Percentiles rank a stretch among this genome's conserved stretches.
Evolutionary conservation across 2,888 invertebrate species (phyloP).

Genomic region (Bugulina stolonifera): DNA sequence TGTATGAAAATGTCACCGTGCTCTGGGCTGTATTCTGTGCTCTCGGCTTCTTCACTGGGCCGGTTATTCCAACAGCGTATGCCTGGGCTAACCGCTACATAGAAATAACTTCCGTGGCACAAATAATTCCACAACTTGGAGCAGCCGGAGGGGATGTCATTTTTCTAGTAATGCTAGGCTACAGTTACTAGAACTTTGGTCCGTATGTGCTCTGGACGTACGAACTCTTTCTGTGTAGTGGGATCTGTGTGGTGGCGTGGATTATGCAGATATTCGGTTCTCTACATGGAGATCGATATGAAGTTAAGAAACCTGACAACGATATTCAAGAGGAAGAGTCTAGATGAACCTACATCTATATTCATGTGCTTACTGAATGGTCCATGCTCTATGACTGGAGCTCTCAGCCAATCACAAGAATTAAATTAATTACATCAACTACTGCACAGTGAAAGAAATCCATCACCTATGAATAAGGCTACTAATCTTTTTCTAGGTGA

Average conservation of each 20-base stretch:
- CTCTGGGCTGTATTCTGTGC: constrained; percentile 35
- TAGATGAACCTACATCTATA: no score
- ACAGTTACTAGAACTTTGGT: constrained; percentile 8
- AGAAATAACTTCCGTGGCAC: constrained; percentile 29
- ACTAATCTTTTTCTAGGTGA: no score
- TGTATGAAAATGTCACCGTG: constrained; percentile 30
- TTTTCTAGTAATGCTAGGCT: not conserved
- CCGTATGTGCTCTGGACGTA: not conserved
- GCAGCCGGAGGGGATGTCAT: not conserved
- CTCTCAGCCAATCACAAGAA: no score
- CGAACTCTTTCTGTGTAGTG: not conserved
- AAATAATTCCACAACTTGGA: constrained; percentile 4
- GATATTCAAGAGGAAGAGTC: no score
- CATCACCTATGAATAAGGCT: no score
- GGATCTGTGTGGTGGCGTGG: not conserved
- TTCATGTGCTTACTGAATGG: no score
- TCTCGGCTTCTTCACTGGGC: constrained; percentile 35
- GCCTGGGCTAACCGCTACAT: constrained; percentile 37
- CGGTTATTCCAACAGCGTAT: constrained; percentile 35
- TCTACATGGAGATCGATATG: constrained; percentile 17
- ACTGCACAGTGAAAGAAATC: no score
- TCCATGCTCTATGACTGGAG: no score
- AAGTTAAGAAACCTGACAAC: no score
- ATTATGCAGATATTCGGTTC: not conserved
- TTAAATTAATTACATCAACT: no score